These are phyloP conservation scores for Rhynchonycteris naso DNA, from an alignment of 2,797 vertebrate species.

Conservation along the genomic window DNA sequence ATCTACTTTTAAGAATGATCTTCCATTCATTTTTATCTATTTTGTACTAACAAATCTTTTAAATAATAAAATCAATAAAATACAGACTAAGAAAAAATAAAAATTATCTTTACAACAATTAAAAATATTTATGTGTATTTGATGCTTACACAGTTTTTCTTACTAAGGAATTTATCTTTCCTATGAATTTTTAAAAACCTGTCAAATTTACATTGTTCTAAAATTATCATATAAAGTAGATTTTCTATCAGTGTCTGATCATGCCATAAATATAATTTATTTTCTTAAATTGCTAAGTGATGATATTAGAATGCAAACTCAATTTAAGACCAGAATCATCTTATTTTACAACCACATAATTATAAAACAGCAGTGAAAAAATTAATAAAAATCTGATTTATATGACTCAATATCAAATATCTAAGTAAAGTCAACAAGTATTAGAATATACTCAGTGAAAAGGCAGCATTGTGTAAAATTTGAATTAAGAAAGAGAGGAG, in stretches of 20 bases:
- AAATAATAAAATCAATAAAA: neutral
- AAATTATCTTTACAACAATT: neutral
- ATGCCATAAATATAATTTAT: neutral
- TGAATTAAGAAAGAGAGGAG: neutral
- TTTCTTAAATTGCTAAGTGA: neutral
- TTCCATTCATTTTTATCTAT: neutral
- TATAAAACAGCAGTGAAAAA: neutral
- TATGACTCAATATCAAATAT: neutral
- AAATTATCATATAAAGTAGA: neutral
- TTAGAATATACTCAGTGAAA: neutral
- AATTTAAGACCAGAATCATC: neutral
- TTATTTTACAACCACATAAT: neutral
- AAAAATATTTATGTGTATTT: neutral
- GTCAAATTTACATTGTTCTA: neutral
- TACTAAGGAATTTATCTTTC: neutral
- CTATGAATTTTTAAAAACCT: neutral
- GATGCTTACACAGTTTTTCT: neutral
- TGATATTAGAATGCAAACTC: neutral
- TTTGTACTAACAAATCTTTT: neutral
- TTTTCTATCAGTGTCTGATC: neutral
- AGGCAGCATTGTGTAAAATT: neutral
- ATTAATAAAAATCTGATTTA: neutral
- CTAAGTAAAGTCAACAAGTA: neutral
- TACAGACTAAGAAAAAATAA: neutral
- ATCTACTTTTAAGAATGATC: neutral